phyloP scores from a whole-genome alignment of 1,140 invertebrate species.

The Hydropsyche tenuis region DNA sequence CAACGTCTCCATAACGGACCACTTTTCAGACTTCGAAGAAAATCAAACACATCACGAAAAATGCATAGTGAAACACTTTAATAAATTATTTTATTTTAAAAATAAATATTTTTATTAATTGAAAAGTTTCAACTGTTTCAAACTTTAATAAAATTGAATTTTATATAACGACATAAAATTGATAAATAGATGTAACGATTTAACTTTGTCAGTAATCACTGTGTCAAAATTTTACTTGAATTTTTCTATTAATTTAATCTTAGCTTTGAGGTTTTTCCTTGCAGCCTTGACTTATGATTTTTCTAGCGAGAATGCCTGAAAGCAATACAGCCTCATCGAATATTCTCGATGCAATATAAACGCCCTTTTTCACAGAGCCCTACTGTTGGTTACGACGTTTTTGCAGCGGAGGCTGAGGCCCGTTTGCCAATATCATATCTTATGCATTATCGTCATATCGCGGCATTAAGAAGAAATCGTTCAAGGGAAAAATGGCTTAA shows the following conservation, averaged over 20 bases:
- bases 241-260: too few species aligned
- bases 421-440: conserved; percentile 39
- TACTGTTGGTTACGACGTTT: not conserved
- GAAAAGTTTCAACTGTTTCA: not conserved
- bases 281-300: not conserved
- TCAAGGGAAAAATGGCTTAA: conserved; percentile 45
- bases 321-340: conserved; percentile 30
- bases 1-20: conserved; percentile 12
- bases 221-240: too few species aligned
- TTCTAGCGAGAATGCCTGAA: conserved; percentile 28
- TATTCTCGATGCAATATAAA: conserved; percentile 24
- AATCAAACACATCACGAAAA: not conserved
- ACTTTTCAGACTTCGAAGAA: conserved; percentile 19
- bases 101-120: not conserved
- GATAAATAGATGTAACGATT: too few species aligned
- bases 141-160: not conserved
- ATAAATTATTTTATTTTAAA: not conserved
- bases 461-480: conserved; percentile 43
- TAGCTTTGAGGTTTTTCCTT: too few species aligned
- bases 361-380: conserved; percentile 12
- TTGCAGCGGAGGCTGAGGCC: not conserved
- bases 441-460: conserved; percentile 45
- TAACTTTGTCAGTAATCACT: too few species aligned
- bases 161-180: too few species aligned
- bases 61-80: not conserved